Conservation (phyloP, 2,888 invertebrate genomes). For the Dryomyza anilis region DNA sequence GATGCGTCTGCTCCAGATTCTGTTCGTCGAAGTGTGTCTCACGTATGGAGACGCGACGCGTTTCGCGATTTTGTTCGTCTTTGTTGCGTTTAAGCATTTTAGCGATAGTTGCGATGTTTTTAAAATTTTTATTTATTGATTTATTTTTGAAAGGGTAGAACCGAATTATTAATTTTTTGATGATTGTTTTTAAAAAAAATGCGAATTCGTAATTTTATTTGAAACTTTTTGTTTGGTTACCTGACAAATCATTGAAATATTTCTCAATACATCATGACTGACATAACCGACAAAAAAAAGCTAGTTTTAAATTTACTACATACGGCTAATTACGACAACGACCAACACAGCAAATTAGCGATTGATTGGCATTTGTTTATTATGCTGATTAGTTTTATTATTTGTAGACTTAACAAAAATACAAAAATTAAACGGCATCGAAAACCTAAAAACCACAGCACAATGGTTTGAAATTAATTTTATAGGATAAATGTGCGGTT, state of each 20-base stretch:
- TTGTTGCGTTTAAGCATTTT: neutral
- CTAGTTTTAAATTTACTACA: no score
- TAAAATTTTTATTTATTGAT: neutral
- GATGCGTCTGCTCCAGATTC: conserved; percentile 34
- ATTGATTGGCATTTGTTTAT: neutral
- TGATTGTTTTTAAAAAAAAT: no score
- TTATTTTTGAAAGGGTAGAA: neutral
- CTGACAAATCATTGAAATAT: neutral
- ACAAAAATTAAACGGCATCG: neutral
- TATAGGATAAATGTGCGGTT: no score
- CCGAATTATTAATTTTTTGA: no score
- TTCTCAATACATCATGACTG: no score
- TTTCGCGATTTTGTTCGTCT: neutral
- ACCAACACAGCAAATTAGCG: neutral
- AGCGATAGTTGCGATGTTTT: neutral
- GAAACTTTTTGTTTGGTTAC: no score
- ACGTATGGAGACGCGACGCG: no score
- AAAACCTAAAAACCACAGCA: neutral
- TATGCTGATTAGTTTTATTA: neutral
- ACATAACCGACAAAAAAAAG: no score
- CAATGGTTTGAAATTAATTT: neutral
- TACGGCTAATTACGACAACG: neutral
- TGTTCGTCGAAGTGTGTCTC: conserved; percentile 32
- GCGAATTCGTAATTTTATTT: no score
- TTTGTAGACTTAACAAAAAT: neutral